phyloP scores from a whole-genome alignment of 2,888 invertebrate genomes.

The Noctua pronuba region DNA sequence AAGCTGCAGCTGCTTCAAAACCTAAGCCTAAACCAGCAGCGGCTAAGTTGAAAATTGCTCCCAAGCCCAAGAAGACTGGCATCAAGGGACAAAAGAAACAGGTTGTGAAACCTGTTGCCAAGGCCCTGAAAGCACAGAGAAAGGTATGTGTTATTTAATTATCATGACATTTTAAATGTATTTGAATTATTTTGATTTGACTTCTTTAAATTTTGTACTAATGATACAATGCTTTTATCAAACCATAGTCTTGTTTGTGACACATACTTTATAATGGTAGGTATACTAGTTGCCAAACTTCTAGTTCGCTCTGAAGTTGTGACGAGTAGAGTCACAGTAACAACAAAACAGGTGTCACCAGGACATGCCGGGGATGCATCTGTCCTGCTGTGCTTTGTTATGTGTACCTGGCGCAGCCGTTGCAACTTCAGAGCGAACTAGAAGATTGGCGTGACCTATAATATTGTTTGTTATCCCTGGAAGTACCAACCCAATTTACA shows the following conservation, averaged over 20 bases:
- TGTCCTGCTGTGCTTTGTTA: too few species aligned
- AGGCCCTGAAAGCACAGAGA: constrained; percentile 96
- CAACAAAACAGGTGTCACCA: too few species aligned
- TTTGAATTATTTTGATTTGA: not conserved
- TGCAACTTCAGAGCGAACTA: too few species aligned
- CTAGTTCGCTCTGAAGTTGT: too few species aligned
- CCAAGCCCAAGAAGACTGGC: constrained; percentile 90
- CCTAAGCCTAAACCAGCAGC: constrained; percentile 89
- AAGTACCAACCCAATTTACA: not conserved
- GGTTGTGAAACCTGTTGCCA: constrained; percentile 91
- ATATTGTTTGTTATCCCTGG: not conserved
- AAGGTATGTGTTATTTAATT: constrained; percentile 91
- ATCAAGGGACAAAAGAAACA: constrained; percentile 90
- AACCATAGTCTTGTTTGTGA: not conserved
- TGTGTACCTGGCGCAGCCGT: too few species aligned
- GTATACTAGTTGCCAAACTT: too few species aligned
- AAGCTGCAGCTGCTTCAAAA: constrained; percentile 87
- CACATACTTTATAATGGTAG: not conserved
- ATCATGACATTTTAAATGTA: not conserved
- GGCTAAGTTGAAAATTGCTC: constrained; percentile 88
- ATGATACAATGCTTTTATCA: not conserved
- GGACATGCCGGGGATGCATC: too few species aligned
- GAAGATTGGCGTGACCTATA: too few species aligned
- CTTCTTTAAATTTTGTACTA: not conserved
- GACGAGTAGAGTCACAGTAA: too few species aligned